Evolutionary conservation across 1,140 invertebrate genomes (phyloP).

Genomic region (Drosophila ohnishii): DNA sequence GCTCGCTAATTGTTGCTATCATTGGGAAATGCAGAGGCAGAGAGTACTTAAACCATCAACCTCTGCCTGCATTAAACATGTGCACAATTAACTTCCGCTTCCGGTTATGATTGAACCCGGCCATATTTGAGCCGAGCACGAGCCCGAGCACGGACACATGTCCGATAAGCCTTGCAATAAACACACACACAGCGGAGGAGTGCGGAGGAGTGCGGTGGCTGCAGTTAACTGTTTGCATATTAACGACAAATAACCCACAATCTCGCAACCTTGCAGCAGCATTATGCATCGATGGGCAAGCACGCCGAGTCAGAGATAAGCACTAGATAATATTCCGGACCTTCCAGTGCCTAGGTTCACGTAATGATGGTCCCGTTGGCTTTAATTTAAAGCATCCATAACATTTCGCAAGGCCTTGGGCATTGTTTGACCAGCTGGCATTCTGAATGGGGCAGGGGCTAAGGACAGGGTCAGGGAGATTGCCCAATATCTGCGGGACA

Average conservation of each 20-base stretch:
- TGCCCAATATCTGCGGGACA: conserved; percentile 13
- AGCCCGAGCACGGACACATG: conserved; percentile 2
- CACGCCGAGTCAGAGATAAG: conserved; percentile 63
- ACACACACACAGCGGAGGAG: conserved; percentile 15
- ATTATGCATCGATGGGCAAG: conserved; percentile 37
- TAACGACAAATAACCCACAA: conserved; percentile 74
- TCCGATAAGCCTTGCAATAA: conserved; percentile 4
- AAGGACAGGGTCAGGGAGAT: neutral
- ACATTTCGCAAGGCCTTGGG: neutral
- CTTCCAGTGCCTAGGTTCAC: conserved; percentile 23
- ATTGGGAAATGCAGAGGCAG: conserved; percentile 12
- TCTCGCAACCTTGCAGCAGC: conserved; percentile 46
- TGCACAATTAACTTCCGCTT: conserved; percentile 77
- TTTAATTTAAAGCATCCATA: conserved; percentile 53
- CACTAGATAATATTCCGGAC: conserved; percentile 65
- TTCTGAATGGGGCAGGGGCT: neutral
- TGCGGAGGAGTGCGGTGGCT: conserved; percentile 26
- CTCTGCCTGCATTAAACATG: conserved; percentile 55
- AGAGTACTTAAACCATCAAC: conserved; percentile 28
- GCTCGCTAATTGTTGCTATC: conserved; percentile 47
- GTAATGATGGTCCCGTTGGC: conserved; percentile 11
- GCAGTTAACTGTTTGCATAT: conserved; percentile 77
- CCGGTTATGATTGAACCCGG: conserved; percentile 71
- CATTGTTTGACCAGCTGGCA: conserved; percentile 8
- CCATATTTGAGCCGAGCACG: conserved; percentile 26